Percentiles rank a stretch among this genome's conserved stretches.
Evolutionary conservation across 2,797 vertebrate genomes (phyloP).

Genomic region (Erpetoichthys calabaricus): DNA sequence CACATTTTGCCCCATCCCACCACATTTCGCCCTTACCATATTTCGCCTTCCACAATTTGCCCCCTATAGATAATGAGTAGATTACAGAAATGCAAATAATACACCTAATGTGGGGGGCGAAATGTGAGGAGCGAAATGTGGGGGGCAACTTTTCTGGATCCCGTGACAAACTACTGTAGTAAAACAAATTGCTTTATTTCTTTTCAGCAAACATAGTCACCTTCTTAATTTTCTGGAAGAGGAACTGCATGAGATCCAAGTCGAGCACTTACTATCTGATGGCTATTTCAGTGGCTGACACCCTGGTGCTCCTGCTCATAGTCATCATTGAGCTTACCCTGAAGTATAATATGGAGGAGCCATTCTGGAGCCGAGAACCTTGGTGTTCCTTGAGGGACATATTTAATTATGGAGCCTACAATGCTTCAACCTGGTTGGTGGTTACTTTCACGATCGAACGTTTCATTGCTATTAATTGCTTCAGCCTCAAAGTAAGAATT

Average conservation of each 20-base stretch:
- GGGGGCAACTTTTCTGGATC: too few relatives aligned
- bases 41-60: too few relatives aligned
- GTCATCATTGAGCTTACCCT: slow-evolving; percentile 37
- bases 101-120: too few relatives aligned
- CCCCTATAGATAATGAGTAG: too few relatives aligned
- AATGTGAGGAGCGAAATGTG: too few relatives aligned
- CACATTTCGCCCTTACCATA: too few relatives aligned
- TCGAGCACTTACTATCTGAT: slow-evolving; percentile 41
- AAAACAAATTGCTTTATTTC: background rate
- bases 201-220: slow-evolving; percentile 37
- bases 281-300: slow-evolving; percentile 40
- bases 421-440: slow-evolving; percentile 39
- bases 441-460: slow-evolving; percentile 39
- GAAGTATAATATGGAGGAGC: slow-evolving; percentile 28
- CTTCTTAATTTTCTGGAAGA: slow-evolving; percentile 41
- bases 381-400: slow-evolving; percentile 38
- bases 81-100: too few relatives aligned
- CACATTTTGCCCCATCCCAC: too few relatives aligned
- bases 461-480: slow-evolving; percentile 32
- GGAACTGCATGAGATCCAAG: slow-evolving; percentile 36
- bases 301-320: slow-evolving; percentile 34
- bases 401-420: slow-evolving; percentile 33
- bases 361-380: slow-evolving; percentile 33
- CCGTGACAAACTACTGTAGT: too few relatives aligned
- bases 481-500: slow-evolving; percentile 26